A percentile compares a stretch with the other conserved stretches of the same genome.
phyloP scores from a whole-genome alignment of 2,113 vertebrate genomes.

The Microtus ochrogaster region DNA sequence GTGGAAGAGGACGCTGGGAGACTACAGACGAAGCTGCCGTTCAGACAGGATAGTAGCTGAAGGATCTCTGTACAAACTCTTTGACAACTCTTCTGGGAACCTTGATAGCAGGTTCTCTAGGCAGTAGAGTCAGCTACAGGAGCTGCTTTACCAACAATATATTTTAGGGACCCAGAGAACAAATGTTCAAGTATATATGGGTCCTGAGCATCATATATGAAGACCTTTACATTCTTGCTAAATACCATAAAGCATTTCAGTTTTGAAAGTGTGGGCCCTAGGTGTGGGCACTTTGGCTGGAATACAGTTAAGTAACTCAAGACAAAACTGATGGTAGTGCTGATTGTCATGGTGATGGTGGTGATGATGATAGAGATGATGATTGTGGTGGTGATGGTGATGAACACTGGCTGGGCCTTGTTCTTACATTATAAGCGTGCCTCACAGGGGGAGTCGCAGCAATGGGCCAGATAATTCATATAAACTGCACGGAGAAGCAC shows the following conservation, averaged over 20 bases:
- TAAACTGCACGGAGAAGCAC: rapidly evolving
- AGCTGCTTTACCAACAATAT: rapidly evolving
- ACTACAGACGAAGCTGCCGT: rapidly evolving
- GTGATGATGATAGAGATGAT: rapidly evolving
- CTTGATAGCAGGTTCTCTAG: rapidly evolving
- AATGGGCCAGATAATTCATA: rapidly evolving
- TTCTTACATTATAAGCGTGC: rapidly evolving
- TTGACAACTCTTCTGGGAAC: background rate
- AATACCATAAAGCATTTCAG: rapidly evolving
- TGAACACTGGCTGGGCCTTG: rapidly evolving
- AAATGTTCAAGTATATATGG: rapidly evolving
- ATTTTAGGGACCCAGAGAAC: rapidly evolving
- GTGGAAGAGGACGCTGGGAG: rapidly evolving
- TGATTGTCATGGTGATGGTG: background rate
- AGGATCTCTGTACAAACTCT: rapidly evolving
- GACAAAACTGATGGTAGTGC: background rate
- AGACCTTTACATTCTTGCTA: rapidly evolving
- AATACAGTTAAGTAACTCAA: background rate
- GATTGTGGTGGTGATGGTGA: rapidly evolving
- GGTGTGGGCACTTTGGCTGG: rapidly evolving
- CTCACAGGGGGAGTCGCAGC: background rate
- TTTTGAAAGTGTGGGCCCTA: rapidly evolving
- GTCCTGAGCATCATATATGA: rapidly evolving
- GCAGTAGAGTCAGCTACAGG: rapidly evolving
- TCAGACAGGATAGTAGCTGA: background rate